phyloP scores from a whole-genome alignment of 2,113 vertebrate genomes.

The Tetrao urogallus region DNA sequence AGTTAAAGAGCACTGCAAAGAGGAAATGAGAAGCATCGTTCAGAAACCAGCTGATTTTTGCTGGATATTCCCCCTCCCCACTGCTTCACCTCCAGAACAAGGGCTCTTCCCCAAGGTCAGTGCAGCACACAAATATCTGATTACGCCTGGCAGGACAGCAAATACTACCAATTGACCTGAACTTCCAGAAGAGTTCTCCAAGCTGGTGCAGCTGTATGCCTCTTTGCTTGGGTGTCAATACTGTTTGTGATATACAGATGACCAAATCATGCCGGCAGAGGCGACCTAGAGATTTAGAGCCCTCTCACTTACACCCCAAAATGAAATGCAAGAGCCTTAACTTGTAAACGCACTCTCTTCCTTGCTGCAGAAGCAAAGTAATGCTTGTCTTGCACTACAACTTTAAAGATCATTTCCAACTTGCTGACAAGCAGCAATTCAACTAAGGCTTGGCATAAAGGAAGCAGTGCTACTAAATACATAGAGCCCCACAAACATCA shows the following conservation, averaged over 20 bases:
- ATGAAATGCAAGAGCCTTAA: background rate
- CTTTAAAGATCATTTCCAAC: background rate
- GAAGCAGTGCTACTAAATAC: background rate
- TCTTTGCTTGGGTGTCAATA: background rate
- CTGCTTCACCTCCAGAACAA: background rate
- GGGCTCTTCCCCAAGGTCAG: background rate
- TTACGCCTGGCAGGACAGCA: background rate
- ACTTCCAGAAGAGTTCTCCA: background rate
- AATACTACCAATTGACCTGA: background rate
- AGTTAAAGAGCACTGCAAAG: constrained; percentile 92
- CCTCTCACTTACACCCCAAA: background rate
- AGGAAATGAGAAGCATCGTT: background rate
- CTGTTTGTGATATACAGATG: fast-evolving
- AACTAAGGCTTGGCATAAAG: background rate
- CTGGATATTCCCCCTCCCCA: background rate
- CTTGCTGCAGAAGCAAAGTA: background rate
- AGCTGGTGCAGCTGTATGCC: background rate
- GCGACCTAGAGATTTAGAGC: background rate
- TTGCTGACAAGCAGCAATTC: background rate
- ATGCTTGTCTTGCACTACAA: background rate
- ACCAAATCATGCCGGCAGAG: background rate
- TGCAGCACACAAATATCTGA: background rate
- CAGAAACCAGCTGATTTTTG: background rate
- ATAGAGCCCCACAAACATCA: background rate
- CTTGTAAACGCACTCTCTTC: background rate